Percentiles rank a stretch among this genome's conserved stretches.
These are phyloP conservation scores for Agrochola lychnidis DNA, from an alignment of 2,888 invertebrate genomes.

Conservation along the genomic window DNA sequence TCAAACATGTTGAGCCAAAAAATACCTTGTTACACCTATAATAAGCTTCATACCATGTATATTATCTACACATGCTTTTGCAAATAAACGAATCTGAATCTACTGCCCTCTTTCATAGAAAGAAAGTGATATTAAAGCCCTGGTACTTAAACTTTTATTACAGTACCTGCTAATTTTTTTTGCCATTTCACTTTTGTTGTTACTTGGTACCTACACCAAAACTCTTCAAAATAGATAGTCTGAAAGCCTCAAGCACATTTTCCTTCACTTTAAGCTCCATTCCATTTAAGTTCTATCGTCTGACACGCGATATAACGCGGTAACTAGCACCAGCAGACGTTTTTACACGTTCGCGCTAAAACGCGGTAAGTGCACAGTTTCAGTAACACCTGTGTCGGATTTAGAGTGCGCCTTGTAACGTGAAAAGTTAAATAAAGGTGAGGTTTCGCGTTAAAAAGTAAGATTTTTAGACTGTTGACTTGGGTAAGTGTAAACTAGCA, in stretches of 20 bases:
- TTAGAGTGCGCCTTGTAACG: constrained; percentile 24
- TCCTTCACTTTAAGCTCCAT: constrained; percentile 22
- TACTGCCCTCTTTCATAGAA: background rate
- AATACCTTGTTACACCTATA: too few species aligned
- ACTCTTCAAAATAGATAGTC: constrained; percentile 20
- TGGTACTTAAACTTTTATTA: background rate
- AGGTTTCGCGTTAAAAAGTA: background rate
- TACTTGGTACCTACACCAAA: background rate
- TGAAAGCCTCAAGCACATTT: constrained; percentile 32
- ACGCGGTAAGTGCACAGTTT: constrained; percentile 56
- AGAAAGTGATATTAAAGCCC: background rate
- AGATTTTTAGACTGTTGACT: constrained; percentile 30
- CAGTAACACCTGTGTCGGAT: constrained; percentile 55
- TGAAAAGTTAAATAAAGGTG: constrained; percentile 20
- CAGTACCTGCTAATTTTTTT: background rate
- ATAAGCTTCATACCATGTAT: too few species aligned
- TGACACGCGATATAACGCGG: constrained; percentile 46
- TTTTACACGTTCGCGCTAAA: constrained; percentile 53
- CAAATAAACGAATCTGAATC: too few species aligned
- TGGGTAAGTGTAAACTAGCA: background rate
- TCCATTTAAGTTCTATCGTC: constrained; percentile 32
- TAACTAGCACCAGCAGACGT: constrained; percentile 47
- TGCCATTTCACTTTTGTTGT: background rate
- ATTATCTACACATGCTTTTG: too few species aligned
- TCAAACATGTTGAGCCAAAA: too few species aligned